Evolutionary conservation across 2,113 vertebrate genomes (phyloP).

Genomic region (Ramphastos sulfuratus): DNA sequence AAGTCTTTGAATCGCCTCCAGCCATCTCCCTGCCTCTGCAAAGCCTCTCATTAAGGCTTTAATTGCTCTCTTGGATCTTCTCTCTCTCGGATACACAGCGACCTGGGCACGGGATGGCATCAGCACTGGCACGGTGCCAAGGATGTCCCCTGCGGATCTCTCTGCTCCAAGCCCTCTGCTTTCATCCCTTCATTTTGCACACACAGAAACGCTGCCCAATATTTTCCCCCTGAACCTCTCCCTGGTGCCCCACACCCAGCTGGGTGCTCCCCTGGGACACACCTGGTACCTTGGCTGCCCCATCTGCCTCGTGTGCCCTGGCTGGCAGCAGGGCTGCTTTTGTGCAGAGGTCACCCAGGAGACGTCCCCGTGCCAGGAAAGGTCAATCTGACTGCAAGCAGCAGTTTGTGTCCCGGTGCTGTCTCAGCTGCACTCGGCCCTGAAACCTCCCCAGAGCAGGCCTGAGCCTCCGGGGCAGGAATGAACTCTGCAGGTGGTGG

Average conservation of each 20-base stretch:
- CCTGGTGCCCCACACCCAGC: neutral
- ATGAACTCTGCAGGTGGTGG: no score
- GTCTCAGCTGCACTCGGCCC: no score
- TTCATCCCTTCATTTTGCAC: accelerated
- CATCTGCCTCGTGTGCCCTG: neutral
- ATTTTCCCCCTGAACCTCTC: neutral
- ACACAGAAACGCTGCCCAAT: accelerated
- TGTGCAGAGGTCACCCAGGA: slow-evolving; percentile 43
- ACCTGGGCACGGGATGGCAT: neutral
- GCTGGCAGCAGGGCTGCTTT: neutral
- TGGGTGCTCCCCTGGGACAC: neutral
- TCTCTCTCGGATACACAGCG: neutral
- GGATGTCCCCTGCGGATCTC: accelerated
- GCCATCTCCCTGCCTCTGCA: neutral
- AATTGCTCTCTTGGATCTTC: neutral
- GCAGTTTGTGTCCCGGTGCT: no score
- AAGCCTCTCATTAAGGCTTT: neutral
- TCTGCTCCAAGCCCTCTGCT: accelerated
- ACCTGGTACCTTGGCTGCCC: neutral
- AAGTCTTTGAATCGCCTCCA: neutral
- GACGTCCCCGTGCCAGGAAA: slow-evolving; percentile 4
- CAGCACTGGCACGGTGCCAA: neutral
- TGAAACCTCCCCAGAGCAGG: no score
- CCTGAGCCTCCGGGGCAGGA: neutral
- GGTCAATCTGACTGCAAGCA: neutral